phyloP scores from a whole-genome alignment of 2,797 vertebrate genomes.

The Taenioides sp. region DNA sequence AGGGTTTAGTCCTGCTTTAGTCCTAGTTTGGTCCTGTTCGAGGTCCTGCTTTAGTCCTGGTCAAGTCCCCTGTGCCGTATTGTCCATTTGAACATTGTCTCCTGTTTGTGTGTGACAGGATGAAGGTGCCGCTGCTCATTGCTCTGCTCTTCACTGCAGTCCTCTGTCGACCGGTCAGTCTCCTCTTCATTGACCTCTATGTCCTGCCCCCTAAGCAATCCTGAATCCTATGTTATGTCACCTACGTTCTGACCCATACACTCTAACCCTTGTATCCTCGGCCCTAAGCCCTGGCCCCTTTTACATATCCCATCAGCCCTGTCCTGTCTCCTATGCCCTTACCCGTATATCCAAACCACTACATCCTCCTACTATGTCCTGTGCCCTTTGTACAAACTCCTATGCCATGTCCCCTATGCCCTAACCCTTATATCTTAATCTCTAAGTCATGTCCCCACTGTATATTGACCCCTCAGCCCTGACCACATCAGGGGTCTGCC shows the following conservation, averaged over 20 bases:
- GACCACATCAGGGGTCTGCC: too few relatives aligned
- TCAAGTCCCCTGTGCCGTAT: not conserved
- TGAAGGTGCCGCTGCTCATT: conserved; percentile 78
- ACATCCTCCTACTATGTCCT: too few relatives aligned
- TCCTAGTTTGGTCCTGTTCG: not conserved
- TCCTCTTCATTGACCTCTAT: not conserved
- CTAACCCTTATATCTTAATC: not conserved
- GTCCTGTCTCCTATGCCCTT: not conserved
- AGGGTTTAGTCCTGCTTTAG: not conserved
- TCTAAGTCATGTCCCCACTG: too few relatives aligned
- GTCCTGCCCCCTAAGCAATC: not conserved
- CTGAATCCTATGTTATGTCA: not conserved
- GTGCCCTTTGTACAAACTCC: not conserved
- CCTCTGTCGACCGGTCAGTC: conserved; percentile 76
- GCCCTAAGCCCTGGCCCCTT: not conserved
- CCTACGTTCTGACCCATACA: not conserved
- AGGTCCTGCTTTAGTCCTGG: not conserved
- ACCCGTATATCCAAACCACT: too few relatives aligned
- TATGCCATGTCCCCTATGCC: not conserved
- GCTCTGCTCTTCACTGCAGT: conserved; percentile 75
- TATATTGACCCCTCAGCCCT: too few relatives aligned
- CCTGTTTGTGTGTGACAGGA: conserved; percentile 47
- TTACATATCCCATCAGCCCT: not conserved
- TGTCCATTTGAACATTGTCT: not conserved
- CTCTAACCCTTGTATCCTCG: too few relatives aligned